Evolutionary conservation across 2,113 vertebrate species (phyloP).

Genomic region (Clupea harengus): DNA sequence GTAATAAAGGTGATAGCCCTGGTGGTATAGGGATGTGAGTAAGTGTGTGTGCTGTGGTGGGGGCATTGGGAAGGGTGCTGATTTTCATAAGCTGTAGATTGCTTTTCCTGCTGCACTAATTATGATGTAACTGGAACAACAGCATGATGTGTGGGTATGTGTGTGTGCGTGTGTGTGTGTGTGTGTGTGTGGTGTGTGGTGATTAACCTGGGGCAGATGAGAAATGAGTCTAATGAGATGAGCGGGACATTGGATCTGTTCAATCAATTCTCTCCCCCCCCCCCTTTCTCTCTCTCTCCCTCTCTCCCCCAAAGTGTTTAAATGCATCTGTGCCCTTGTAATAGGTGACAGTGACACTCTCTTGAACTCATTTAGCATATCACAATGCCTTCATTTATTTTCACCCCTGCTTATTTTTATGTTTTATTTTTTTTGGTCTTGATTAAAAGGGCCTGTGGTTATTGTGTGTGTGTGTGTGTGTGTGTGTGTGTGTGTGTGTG

Average conservation of each 20-base stretch:
- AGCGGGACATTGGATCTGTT: conserved; percentile 78
- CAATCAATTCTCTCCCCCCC: conserved; percentile 75
- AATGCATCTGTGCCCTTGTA: conserved; percentile 83
- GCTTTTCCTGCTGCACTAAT: conserved; percentile 79
- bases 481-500: conserved; percentile 2
- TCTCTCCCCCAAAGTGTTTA: conserved; percentile 73
- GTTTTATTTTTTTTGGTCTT: not conserved
- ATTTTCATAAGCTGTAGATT: conserved; percentile 71
- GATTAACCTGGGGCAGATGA: conserved; percentile 88
- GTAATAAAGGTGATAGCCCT: not conserved
- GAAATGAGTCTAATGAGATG: conserved; percentile 84
- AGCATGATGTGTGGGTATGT: conserved; percentile 69
- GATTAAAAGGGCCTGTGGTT: not conserved
- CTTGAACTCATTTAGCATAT: conserved; percentile 84
- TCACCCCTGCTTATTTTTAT: conserved; percentile 24
- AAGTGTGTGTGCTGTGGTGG: conserved; percentile 6
- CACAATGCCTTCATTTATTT: conserved; percentile 68
- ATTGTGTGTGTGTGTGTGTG: not conserved
- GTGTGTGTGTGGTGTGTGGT: conserved; percentile 70
- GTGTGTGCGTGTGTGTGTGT: conserved; percentile 30
- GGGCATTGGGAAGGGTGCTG: conserved; percentile 58
- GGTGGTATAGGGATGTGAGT: not conserved
- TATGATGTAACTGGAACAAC: conserved; percentile 88
- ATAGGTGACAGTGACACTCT: conserved; percentile 77
- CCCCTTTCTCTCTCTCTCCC: conserved; percentile 14